These are phyloP conservation scores for Carduelis carduelis DNA, from an alignment of 2,797 vertebrate species.

Conservation along the genomic window DNA sequence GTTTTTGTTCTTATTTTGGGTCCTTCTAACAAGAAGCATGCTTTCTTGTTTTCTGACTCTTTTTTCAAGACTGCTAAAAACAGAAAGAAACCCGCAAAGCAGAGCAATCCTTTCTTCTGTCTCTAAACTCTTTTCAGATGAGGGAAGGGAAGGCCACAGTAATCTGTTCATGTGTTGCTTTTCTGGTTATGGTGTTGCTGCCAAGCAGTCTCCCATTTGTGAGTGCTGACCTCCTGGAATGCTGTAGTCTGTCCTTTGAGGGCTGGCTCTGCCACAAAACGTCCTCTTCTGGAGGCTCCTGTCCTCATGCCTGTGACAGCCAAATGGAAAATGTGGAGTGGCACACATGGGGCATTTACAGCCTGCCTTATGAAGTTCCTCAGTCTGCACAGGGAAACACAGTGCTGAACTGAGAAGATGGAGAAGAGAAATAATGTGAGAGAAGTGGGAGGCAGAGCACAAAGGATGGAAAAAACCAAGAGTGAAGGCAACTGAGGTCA, in stretches of 20 bases:
- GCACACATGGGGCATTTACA: neutral
- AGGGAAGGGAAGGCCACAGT: neutral
- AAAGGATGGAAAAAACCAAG: neutral
- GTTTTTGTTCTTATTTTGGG: neutral
- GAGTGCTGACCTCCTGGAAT: neutral
- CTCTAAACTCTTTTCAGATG: neutral
- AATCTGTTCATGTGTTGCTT: neutral
- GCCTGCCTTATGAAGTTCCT: neutral
- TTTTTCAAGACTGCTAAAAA: neutral
- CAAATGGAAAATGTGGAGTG: neutral
- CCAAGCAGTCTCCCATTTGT: neutral
- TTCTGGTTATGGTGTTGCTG: neutral
- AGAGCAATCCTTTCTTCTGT: neutral
- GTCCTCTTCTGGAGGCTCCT: neutral
- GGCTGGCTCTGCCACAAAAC: neutral
- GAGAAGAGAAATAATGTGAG: neutral
- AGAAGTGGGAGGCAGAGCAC: neutral
- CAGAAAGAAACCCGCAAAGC: neutral
- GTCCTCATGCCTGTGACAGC: accelerated
- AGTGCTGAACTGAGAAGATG: neutral
- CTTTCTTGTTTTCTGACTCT: neutral
- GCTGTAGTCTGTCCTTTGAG: neutral
- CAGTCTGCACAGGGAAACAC: neutral
- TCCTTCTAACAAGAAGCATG: neutral
- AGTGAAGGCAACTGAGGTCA: neutral